Conservation (phyloP, 1,140 invertebrate species). For the Liolophura sinensis region DNA sequence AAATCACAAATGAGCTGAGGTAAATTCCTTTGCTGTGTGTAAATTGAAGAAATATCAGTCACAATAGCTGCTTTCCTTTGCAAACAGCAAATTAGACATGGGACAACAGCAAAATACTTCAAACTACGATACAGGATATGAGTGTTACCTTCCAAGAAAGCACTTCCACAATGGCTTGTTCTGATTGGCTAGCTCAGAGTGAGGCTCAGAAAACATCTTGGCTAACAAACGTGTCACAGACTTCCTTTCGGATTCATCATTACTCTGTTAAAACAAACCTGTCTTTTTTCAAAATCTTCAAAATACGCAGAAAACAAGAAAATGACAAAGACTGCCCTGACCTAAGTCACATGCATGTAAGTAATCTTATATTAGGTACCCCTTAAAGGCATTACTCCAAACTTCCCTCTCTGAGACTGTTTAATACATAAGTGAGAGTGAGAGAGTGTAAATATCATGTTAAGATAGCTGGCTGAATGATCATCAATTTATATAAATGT, state of each 20-base stretch:
- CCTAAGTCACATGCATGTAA: too few relatives aligned
- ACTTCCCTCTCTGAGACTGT: too few relatives aligned
- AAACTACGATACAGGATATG: not conserved
- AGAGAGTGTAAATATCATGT: too few relatives aligned
- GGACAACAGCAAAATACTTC: not conserved
- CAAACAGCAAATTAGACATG: not conserved
- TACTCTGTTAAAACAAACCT: conserved; percentile 65
- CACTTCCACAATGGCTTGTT: conserved; percentile 84
- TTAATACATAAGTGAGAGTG: too few relatives aligned
- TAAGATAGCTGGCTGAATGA: too few relatives aligned
- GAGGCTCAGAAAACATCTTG: conserved; percentile 95
- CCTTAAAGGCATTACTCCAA: too few relatives aligned
- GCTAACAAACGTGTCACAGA: conserved; percentile 88
- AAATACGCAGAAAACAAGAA: too few relatives aligned
- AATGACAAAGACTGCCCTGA: too few relatives aligned
- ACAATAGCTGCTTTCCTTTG: not conserved
- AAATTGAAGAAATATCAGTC: not conserved
- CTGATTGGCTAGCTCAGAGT: conserved; percentile 84
- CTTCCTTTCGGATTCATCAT: conserved; percentile 82
- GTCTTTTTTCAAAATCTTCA: too few relatives aligned
- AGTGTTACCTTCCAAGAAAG: conserved; percentile 74
- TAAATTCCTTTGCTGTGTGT: not conserved
- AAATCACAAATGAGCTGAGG: not conserved
- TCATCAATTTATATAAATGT: too few relatives aligned
- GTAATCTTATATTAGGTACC: too few relatives aligned